phyloP scores from a whole-genome alignment of 2,888 invertebrate genomes.

The Platycheirus rosarum region DNA sequence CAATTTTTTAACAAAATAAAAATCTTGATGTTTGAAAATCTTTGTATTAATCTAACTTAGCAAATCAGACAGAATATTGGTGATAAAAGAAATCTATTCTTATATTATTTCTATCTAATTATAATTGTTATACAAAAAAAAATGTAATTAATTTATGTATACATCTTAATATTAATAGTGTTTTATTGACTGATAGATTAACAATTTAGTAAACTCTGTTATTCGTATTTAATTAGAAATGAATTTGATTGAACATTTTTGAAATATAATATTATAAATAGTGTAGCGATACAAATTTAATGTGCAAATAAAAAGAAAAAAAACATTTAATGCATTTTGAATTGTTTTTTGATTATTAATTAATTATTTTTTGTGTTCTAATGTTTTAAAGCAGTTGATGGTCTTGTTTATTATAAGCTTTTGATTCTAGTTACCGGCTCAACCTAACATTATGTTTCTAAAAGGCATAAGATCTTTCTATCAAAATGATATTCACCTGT shows the following conservation, averaged over 20 bases:
- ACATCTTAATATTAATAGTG: constrained; percentile 74
- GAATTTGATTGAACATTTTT: constrained; percentile 61
- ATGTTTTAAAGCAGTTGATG: too few species aligned
- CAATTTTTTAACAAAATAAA: constrained; percentile 20
- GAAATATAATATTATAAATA: constrained; percentile 74
- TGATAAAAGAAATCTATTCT: constrained; percentile 48
- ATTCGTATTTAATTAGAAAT: constrained; percentile 70
- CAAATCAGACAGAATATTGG: constrained; percentile 65
- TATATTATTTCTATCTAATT: constrained; percentile 56
- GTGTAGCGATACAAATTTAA: constrained; percentile 68
- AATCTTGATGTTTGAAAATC: constrained; percentile 10
- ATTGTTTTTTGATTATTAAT: too few species aligned
- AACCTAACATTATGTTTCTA: too few species aligned
- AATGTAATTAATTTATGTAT: constrained; percentile 71
- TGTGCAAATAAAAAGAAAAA: constrained; percentile 74
- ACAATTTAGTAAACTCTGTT: constrained; percentile 75
- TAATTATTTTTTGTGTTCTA: too few species aligned
- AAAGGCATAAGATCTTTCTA: too few species aligned
- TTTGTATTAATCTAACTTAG: constrained; percentile 52
- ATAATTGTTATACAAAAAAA: constrained; percentile 76
- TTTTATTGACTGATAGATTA: constrained; percentile 81
- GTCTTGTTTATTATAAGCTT: too few species aligned
- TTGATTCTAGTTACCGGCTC: too few species aligned
- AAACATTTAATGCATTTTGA: constrained; percentile 63
- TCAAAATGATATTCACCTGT: too few species aligned